These are phyloP conservation scores for Tetraneura akinire DNA, from an alignment of 1,140 invertebrate genomes.

Conservation along the genomic window DNA sequence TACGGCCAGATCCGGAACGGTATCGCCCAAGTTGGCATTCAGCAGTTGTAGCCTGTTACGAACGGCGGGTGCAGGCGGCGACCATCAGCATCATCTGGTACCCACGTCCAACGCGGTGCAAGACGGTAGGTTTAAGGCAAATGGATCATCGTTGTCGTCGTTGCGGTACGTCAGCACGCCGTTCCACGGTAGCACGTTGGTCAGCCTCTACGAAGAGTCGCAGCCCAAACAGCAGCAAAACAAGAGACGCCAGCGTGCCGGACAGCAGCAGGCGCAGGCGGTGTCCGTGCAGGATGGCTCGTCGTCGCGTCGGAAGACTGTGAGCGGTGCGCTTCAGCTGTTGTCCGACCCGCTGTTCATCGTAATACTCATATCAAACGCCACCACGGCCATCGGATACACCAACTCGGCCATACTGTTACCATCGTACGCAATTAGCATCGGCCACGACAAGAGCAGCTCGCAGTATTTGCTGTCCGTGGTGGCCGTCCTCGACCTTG, in stretches of 20 bases:
- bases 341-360: conserved; percentile 78
- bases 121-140: no score
- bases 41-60: conserved; percentile 54
- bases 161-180: conserved; percentile 81
- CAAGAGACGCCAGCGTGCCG: not conserved
- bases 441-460: conserved; percentile 70
- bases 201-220: conserved; percentile 75
- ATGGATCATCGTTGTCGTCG: conserved; percentile 66
- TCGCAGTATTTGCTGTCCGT: conserved; percentile 74
- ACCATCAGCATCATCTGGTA: not conserved
- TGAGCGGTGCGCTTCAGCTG: conserved; percentile 61
- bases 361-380: conserved; percentile 79
- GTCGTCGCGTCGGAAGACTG: not conserved
- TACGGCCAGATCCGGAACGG: not conserved
- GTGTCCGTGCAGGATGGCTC: not conserved
- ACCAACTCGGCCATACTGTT: conserved; percentile 82
- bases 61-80: conserved; percentile 15
- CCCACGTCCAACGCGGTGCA: not conserved
- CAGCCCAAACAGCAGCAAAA: conserved; percentile 61
- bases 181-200: conserved; percentile 79
- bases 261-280: not conserved
- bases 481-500: conserved; percentile 75
- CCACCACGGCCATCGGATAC: conserved; percentile 80
- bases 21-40: conserved; percentile 16
- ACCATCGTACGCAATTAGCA: conserved; percentile 70